These are phyloP conservation scores for Himantopus leucocephalus DNA, from an alignment of 2,113 vertebrate species.

Conservation along the genomic window DNA sequence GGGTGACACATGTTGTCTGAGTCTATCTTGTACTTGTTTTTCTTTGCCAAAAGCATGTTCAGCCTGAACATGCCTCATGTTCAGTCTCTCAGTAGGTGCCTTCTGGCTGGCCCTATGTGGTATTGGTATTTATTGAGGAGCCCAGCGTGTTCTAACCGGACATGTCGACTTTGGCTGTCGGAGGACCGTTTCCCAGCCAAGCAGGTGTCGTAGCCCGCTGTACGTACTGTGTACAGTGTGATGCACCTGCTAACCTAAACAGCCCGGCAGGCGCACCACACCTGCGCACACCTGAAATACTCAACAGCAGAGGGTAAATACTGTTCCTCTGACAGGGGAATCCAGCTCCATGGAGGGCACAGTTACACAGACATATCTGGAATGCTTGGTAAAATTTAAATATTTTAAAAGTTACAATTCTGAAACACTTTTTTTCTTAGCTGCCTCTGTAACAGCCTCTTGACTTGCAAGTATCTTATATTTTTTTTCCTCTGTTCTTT, in stretches of 20 bases:
- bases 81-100: neutral
- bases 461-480: neutral
- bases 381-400: neutral
- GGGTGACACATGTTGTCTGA: neutral
- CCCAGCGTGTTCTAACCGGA: neutral
- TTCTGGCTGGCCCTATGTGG: neutral
- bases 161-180: neutral
- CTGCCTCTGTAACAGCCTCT: neutral
- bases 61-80: neutral
- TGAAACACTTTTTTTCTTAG: neutral
- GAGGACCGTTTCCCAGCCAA: neutral
- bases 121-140: neutral
- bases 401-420: neutral
- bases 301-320: neutral
- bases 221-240: neutral
- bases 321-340: accelerated
- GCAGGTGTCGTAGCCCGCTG: neutral
- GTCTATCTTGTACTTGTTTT: neutral
- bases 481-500: neutral
- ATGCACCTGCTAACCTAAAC: neutral
- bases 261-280: neutral
- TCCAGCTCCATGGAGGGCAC: neutral
- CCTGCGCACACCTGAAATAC: neutral
- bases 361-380: neutral
- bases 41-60: neutral